Conservation (phyloP, 2,113 vertebrate species). For the Thermophis baileyi region DNA sequence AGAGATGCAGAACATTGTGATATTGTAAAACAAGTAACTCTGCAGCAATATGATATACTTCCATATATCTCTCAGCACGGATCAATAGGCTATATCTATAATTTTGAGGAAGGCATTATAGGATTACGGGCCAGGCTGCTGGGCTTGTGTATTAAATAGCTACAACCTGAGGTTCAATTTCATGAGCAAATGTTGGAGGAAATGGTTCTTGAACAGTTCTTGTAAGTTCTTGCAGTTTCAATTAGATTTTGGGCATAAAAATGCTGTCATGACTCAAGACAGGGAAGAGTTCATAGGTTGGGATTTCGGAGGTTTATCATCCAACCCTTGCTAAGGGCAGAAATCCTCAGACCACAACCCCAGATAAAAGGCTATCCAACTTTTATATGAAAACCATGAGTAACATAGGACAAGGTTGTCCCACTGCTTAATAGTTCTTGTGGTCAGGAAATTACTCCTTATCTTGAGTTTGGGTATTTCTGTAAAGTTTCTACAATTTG, state of each 20-base stretch:
- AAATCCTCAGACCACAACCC: neutral
- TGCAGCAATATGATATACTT: neutral
- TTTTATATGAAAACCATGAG: neutral
- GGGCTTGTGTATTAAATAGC: neutral
- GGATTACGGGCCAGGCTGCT: neutral
- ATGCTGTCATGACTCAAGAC: neutral
- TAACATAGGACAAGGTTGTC: neutral
- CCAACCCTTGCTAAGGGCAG: neutral
- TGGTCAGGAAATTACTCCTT: too few relatives aligned
- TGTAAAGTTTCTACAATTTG: too few relatives aligned
- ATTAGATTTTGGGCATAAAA: neutral
- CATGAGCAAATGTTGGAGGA: neutral
- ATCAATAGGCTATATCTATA: neutral
- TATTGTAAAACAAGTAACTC: neutral
- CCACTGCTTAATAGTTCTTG: too few relatives aligned
- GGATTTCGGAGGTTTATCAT: too few relatives aligned
- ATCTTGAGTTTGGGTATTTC: too few relatives aligned
- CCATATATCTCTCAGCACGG: neutral
- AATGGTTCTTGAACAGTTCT: neutral
- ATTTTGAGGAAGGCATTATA: neutral
- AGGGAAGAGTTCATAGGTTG: neutral
- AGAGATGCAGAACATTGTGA: neutral
- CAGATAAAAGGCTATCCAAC: neutral
- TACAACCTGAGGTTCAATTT: neutral
- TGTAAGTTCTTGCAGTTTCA: neutral